A percentile compares a stretch with the other conserved stretches of the same genome.
These are phyloP conservation scores for Ianthella basta DNA, from an alignment of 37 sponge, comb jelly and placozoan species.

Conservation along the genomic window DNA sequence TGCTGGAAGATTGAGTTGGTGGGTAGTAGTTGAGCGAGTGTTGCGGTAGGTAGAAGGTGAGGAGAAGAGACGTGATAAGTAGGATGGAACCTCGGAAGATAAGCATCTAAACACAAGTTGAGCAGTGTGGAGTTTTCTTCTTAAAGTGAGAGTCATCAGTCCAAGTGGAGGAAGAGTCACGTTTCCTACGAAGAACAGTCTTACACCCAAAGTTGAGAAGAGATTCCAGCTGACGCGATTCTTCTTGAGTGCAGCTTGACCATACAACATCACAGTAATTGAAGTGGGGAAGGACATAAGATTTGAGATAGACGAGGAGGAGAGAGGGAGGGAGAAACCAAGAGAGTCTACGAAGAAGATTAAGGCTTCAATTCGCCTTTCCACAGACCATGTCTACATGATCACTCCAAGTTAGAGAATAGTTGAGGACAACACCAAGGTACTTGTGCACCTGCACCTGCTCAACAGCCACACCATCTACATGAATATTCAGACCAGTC, in stretches of 20 bases:
- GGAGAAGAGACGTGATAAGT: slow-evolving; percentile 1
- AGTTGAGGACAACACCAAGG: slow-evolving; percentile 12
- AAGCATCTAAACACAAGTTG: background rate
- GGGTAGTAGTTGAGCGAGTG: too few relatives aligned
- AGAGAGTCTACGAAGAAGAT: background rate
- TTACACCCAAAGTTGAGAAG: background rate
- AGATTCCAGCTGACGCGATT: background rate
- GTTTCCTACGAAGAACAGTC: background rate
- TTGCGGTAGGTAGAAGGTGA: too few relatives aligned
- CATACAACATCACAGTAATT: slow-evolving; percentile 15
- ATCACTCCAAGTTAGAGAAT: slow-evolving; percentile 6
- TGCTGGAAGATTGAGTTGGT: too few relatives aligned
- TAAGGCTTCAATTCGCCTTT: too few relatives aligned
- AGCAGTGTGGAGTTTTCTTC: slow-evolving; percentile 4
- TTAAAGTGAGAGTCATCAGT: background rate
- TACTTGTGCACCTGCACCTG: background rate
- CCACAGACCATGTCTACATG: too few relatives aligned
- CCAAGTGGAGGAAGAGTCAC: background rate
- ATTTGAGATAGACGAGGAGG: background rate
- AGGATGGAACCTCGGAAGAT: background rate
- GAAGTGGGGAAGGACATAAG: background rate
- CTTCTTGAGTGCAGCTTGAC: background rate
- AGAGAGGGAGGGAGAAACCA: background rate
- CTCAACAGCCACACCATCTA: slow-evolving; percentile 1
- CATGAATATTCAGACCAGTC: background rate